Percentiles rank a stretch among this genome's conserved stretches.
phyloP scores from a whole-genome alignment of 2,797 vertebrate species.

The Rachycentron canadum region DNA sequence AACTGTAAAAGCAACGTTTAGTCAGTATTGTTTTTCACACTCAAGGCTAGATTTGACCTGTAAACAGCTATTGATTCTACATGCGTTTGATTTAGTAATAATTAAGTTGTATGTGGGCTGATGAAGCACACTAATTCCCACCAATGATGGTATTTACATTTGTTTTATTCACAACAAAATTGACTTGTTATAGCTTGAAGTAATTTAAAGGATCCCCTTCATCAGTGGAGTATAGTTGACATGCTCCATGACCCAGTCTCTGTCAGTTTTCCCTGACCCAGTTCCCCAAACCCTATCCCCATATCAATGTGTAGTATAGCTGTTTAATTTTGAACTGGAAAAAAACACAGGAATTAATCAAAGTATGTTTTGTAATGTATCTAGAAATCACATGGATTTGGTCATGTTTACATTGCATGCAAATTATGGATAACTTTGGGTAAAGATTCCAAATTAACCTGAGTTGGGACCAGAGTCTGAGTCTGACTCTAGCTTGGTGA shows the following conservation, averaged over 20 bases:
- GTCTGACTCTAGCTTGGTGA: too few relatives aligned
- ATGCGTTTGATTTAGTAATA: background rate
- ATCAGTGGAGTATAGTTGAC: constrained; percentile 18
- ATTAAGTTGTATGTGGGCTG: background rate
- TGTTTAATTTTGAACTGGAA: constrained; percentile 1
- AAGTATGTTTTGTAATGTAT: background rate
- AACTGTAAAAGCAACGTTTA: background rate
- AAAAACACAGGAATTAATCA: constrained; percentile 3
- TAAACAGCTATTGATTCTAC: background rate
- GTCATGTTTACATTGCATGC: background rate
- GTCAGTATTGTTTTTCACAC: background rate
- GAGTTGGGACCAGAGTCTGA: too few relatives aligned
- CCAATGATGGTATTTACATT: background rate
- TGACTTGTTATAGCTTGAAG: background rate
- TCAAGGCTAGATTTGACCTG: background rate
- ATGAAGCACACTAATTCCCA: background rate
- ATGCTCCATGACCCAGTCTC: constrained; percentile 31
- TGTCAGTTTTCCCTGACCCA: constrained; percentile 44
- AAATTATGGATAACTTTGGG: background rate
- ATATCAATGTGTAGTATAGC: constrained; percentile 14
- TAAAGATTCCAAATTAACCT: background rate
- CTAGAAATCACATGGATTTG: constrained; percentile 6
- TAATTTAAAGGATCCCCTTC: background rate
- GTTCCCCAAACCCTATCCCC: constrained; percentile 35
- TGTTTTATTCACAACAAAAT: too few relatives aligned